A percentile compares a stretch with the other conserved stretches of the same genome.
Evolutionary conservation across 2,113 vertebrate species (phyloP).

Genomic region (Thryonomys swinderianus): DNA sequence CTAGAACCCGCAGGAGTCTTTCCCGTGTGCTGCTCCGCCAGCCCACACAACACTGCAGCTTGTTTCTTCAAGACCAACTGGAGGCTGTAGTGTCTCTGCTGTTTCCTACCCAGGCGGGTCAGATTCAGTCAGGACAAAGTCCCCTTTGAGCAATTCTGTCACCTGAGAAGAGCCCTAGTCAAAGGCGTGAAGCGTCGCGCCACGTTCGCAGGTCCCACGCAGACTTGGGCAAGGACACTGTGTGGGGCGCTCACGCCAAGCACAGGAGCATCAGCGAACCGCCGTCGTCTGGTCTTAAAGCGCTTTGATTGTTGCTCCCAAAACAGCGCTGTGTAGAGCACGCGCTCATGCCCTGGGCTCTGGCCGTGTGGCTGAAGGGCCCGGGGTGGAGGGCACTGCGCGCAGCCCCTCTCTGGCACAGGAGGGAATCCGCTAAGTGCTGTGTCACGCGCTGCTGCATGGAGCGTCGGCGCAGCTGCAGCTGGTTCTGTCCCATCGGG

Average conservation of each 20-base stretch:
- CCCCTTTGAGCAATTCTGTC: background rate
- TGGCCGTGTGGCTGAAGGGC: background rate
- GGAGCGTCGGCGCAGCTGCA: background rate
- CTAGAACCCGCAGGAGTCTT: background rate
- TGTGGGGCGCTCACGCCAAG: background rate
- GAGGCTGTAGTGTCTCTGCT: background rate
- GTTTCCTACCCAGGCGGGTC: background rate
- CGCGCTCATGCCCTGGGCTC: background rate
- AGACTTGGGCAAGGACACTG: too few species aligned
- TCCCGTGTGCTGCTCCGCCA: rapidly evolving
- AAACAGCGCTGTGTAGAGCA: background rate
- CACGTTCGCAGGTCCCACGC: background rate
- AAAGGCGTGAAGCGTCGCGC: background rate
- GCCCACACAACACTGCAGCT: background rate
- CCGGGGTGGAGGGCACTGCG: rapidly evolving
- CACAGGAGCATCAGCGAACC: background rate
- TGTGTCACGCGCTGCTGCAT: background rate
- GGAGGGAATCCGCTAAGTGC: background rate
- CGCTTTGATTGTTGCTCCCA: background rate
- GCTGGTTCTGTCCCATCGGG: background rate
- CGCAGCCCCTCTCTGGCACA: background rate
- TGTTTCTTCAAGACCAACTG: background rate
- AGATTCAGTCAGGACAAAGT: background rate
- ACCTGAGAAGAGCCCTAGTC: background rate
- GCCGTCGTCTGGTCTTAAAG: background rate